Conservation (phyloP, 2,888 invertebrate species). For the Megastigmus dorsalis region DNA sequence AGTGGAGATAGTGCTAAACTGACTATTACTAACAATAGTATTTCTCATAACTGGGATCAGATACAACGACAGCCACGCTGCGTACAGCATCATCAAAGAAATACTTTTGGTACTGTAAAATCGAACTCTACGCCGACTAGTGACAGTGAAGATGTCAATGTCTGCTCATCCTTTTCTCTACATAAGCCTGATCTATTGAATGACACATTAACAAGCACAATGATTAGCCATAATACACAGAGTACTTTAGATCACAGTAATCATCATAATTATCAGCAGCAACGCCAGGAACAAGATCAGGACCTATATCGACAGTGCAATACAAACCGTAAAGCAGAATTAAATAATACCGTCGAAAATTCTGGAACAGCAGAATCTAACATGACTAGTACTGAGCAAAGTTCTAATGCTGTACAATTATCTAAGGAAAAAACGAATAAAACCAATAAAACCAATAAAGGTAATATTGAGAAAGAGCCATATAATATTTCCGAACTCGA, state of each 20-base stretch:
- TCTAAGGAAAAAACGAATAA: neutral
- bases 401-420: neutral
- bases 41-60: slow-evolving; percentile 59
- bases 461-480: neutral
- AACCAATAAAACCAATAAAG: neutral
- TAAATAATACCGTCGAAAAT: too few relatives aligned
- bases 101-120: slow-evolving; percentile 56
- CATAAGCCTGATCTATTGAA: neutral
- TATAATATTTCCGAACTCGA: neutral
- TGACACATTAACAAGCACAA: neutral
- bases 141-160: slow-evolving; percentile 61
- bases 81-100: neutral
- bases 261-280: slow-evolving; percentile 1
- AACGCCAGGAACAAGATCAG: slow-evolving; percentile 23
- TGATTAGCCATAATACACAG: neutral
- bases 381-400: neutral
- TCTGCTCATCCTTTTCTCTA: neutral
- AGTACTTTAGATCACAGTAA: neutral
- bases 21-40: slow-evolving; percentile 52
- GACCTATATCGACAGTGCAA: too few relatives aligned
- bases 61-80: slow-evolving; percentile 50
- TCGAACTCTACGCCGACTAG: slow-evolving; percentile 64
- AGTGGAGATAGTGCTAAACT: slow-evolving; percentile 48
- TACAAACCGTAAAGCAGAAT: too few relatives aligned
- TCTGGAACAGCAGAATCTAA: neutral